Evolutionary conservation across 2,113 vertebrate species (phyloP), one percentile per base, ranked within the genome.

Genomic region (Chaetura pelagica): DNA sequence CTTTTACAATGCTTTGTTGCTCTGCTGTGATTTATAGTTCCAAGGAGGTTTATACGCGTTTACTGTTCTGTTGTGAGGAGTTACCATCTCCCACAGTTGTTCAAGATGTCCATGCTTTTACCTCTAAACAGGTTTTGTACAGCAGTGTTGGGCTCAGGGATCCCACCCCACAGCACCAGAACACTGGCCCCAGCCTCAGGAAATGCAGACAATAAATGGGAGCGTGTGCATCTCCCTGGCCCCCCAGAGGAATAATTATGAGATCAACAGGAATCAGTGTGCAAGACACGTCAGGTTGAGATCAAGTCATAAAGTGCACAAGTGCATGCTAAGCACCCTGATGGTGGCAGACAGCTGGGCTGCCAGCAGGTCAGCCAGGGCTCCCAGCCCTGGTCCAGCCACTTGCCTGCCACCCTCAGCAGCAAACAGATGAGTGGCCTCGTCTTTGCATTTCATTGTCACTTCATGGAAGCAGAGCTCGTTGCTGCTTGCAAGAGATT

Each of bases 91-190:
- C 62, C 40, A 16, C 54, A 57, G 8, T 14, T 1, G 0, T 49
- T 74, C 4, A 1, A 35, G 75, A 88, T 73, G 83, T 52, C 71
- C 44, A 4, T 9, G 77, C 40, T 46, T 69, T 86, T 76, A 24
- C 15, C 73, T 63, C 44, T 52, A 12, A 58, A 3, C 0, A 0
- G 0, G 5, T 30, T 69, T 57, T 80, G 63, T 21, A 11, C 17
- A 4, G 35, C 0, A 0, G 38, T 5, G 21, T 7, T 49, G 54
- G 40, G 49, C 24, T 48, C 55, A 40, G 91, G 55, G 63, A 15
- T 35, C 24, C 27, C 40, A 61, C n/a, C 9, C 51, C 8, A 1
- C 0, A 4, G 22, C 29, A 26, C 4, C 12, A 2, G 3, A 0
- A 5, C 1, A 2, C 48, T 38, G 82, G 27, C 21, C 59, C 58